These are phyloP conservation scores for Tetheella fluctuosa DNA, from an alignment of 2,888 invertebrate species.

Conservation along the genomic window DNA sequence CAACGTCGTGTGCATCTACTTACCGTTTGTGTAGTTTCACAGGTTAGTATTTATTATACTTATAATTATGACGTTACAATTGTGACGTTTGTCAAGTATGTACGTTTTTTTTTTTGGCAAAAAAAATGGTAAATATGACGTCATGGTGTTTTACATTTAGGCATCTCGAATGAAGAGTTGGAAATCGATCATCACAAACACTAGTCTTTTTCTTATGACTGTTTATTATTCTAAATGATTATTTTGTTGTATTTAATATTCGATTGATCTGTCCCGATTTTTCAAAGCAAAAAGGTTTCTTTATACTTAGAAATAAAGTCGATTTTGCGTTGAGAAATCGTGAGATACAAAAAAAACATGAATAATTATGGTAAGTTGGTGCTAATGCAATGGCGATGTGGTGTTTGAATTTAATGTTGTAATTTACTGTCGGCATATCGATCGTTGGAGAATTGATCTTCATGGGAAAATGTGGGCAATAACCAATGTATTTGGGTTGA, in stretches of 20 bases:
- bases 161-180: background rate
- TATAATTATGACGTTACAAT: too few relatives aligned
- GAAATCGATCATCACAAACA: background rate
- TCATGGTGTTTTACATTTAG: background rate
- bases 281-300: too few relatives aligned
- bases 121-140: too few relatives aligned
- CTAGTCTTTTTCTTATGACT: background rate
- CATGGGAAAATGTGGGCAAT: background rate
- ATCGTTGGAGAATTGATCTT: background rate
- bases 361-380: conserved; percentile 49
- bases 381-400: conserved; percentile 40
- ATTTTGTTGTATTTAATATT: background rate
- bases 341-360: conserved; percentile 11
- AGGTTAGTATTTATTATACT: too few relatives aligned
- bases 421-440: background rate
- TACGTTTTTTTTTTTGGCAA: too few relatives aligned
- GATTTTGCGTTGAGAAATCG: background rate
- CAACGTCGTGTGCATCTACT: too few relatives aligned
- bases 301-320: background rate
- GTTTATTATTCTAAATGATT: background rate
- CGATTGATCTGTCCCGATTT: background rate
- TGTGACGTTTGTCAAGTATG: too few relatives aligned
- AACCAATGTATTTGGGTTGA: background rate
- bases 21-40: too few relatives aligned
- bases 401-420: conserved; percentile 4